Base-by-base conservation (phyloP, 2,113 vertebrate species). In the Gallinago paraguaiae region DNA sequence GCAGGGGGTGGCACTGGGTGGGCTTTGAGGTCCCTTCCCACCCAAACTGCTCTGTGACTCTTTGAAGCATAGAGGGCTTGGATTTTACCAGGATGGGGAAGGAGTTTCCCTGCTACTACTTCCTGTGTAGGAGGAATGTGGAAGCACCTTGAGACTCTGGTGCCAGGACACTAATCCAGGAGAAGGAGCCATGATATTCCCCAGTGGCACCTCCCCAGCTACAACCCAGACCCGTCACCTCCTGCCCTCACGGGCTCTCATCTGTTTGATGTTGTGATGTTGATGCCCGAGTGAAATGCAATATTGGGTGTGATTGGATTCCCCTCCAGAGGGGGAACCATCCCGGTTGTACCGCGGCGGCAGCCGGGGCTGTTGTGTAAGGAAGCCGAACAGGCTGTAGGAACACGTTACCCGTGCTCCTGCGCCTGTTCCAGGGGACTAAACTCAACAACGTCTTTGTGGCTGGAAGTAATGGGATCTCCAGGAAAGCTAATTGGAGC, bases 401-500 rank as follows among this genome's bases (percentile, higher is more conserved):
- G 84, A 69, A 50, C 69, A 46, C 1, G 28, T 59, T 24, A 10
- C n/a, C 86, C 48, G 3, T 24, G 65, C 96, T 93, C 48, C 92
- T 2, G 51, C 13, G 65, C 92, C 94, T 85, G 87, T 57, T 85
- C 12, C 17, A 1, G 71, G 92, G 94, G 87, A 88, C 51, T 33
- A 18, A 61, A 54, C 63, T 88, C 43, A 93, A 77, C 95, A 77
- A 85, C 59, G 94, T 69, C 90, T 95, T 94, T 96, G 92, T 96
- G 96, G 93, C 90, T 82, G 3, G 10, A 4, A 83, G 94, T 94
- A 96, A 97, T 92, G 93, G 94, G 90, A 96, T 96, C 95, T 95
- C n/a, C 96, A 83, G 94, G 71, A 95, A 50, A 60, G 87, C 85
- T 91, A 46, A 91, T 35, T 92, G 94, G 93, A 84, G 89, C 3